A percentile compares a stretch with the other conserved stretches of the same genome.
Evolutionary conservation across 2,888 invertebrate genomes (phyloP).

Genomic region (Podotricha telesiphe): DNA sequence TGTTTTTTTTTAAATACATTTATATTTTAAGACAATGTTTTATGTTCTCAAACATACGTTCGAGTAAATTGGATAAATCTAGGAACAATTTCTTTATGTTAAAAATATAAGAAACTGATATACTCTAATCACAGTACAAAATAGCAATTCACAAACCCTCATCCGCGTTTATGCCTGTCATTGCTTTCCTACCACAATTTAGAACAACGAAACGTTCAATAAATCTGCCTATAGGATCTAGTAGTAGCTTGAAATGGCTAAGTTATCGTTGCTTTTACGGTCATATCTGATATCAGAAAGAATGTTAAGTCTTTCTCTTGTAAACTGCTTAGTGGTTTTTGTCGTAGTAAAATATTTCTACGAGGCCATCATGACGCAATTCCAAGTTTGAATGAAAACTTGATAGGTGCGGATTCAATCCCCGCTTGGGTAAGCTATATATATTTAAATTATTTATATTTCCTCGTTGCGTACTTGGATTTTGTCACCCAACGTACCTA

Average conservation of each 20-base stretch:
- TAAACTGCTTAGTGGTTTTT: not conserved
- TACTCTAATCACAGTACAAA: conserved; percentile 10
- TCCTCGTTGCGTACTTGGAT: too few species aligned
- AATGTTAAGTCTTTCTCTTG: conserved; percentile 5
- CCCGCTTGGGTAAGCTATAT: not conserved
- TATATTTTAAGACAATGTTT: too few species aligned
- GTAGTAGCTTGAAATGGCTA: conserved; percentile 15
- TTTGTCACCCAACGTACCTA: too few species aligned
- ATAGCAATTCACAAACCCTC: conserved; percentile 13
- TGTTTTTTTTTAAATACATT: too few species aligned
- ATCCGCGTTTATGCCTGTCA: conserved; percentile 19
- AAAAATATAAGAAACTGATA: not conserved
- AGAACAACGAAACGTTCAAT: conserved; percentile 20
- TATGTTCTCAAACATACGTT: too few species aligned
- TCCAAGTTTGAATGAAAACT: too few species aligned
- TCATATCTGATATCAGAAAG: conserved; percentile 12
- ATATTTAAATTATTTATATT: not conserved
- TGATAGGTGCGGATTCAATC: too few species aligned
- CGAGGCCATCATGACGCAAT: too few species aligned
- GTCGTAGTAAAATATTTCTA: not conserved
- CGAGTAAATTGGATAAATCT: too few species aligned
- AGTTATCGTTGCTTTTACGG: conserved; percentile 20
- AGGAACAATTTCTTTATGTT: too few species aligned
- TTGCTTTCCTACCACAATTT: conserved; percentile 20
- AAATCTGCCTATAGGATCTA: conserved; percentile 21